Evolutionary conservation across 2,113 vertebrate genomes (phyloP), one percentile per base, ranked within the genome.

Genomic region (Oncorhynchus keta): DNA sequence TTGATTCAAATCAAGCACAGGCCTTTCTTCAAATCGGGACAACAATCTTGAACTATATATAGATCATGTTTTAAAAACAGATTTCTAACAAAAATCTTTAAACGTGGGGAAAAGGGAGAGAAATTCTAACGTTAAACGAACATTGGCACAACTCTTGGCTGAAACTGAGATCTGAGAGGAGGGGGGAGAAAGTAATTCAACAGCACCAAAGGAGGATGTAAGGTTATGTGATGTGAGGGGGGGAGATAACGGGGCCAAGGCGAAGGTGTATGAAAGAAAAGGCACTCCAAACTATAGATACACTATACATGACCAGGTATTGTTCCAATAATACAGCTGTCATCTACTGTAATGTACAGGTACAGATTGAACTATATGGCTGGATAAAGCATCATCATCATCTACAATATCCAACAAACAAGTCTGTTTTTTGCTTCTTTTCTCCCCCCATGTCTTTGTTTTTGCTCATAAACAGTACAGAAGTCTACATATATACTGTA

Each of bases 251-350:
- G 39, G 39, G 20, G 76, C 82, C 85, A 89, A 91, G 90, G 90
- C 85, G 88, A 91, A 95, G 92, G 93, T 90, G 88, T 93, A 96
- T 95, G 95, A 96, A 97, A 97, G 96, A 95, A 95, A 99, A 98
- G 97, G 97, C 97, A 99, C 97, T 98, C 96, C 95, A 98, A 99
- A 98, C 97, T 97, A 96, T 98, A 96, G 95, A 97, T 98, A 97
- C 96, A 98, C 96, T 98, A 98, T 97, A 98, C 96, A 98, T 96
- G 92, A 96, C 96, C 97, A 98, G 94, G 96, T 97, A 95, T 97
- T 95, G 94, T 97, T 98, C 97, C 96, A 98, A 95, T 97, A 97
- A 97, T 97, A 96, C 95, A 96, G 96, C 95, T 95, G 89, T 95
- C 94, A 95, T 95, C 97, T 97, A 98, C 94, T 97, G 95, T 97